phyloP scores from a whole-genome alignment of 2,797 vertebrate species.

The Danionella dracula region DNA sequence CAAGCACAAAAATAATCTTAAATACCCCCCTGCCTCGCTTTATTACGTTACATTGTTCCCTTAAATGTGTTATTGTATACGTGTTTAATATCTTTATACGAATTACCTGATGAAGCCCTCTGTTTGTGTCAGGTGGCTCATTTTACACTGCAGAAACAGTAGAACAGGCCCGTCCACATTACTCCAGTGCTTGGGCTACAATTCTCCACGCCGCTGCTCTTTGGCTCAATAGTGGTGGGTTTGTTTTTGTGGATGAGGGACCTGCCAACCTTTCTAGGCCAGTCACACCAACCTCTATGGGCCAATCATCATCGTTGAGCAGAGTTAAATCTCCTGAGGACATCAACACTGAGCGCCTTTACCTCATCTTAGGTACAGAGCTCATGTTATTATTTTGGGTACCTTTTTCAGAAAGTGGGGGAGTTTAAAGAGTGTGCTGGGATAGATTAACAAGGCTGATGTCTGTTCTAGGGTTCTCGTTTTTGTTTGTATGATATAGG shows the following conservation, averaged over 20 bases:
- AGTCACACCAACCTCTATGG: slow-evolving; percentile 91
- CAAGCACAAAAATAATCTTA: no score
- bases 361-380: slow-evolving; percentile 84
- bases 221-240: slow-evolving; percentile 87
- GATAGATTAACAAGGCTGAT: background rate
- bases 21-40: no score
- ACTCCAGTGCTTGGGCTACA: slow-evolving; percentile 81
- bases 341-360: slow-evolving; percentile 79
- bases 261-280: slow-evolving; percentile 80
- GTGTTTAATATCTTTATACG: no score
- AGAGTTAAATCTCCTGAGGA: slow-evolving; percentile 83
- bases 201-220: slow-evolving; percentile 85
- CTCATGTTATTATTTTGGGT: background rate
- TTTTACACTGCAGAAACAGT: slow-evolving; percentile 87
- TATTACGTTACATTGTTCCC: no score
- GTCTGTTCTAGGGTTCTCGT: background rate
- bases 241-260: slow-evolving; percentile 74
- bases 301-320: slow-evolving; percentile 68
- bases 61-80: no score
- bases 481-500: no score
- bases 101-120: background rate
- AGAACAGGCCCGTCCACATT: slow-evolving; percentile 78
- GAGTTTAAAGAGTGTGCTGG: background rate
- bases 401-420: background rate
- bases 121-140: slow-evolving; percentile 69